Percentiles rank a stretch among this genome's conserved stretches.
Conservation (phyloP, 1,140 invertebrate species). For the Heterodera carotae region DNA sequence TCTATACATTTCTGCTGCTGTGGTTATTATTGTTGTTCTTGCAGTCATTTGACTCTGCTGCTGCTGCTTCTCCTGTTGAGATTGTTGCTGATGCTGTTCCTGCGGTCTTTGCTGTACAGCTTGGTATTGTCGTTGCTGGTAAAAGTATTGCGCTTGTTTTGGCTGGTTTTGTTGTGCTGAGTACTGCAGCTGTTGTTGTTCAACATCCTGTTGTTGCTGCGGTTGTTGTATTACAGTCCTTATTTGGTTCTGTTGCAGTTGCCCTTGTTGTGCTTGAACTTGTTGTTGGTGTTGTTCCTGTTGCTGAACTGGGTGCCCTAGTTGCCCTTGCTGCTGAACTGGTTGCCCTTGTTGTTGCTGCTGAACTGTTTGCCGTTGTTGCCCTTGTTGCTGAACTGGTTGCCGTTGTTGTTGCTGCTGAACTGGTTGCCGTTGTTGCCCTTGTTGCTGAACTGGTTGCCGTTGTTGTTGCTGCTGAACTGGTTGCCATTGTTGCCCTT, state of each 20-base stretch:
- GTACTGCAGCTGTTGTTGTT: no score
- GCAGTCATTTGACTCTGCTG: background rate
- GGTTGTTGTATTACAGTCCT: no score
- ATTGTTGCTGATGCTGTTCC: background rate
- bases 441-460: background rate
- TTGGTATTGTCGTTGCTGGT: background rate
- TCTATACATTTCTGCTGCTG: background rate
- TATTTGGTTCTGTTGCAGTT: conserved; percentile 5
- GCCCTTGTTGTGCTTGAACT: no score
- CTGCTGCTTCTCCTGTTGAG: background rate
- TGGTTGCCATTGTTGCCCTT: background rate
- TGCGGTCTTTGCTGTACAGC: background rate
- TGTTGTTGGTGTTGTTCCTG: no score
- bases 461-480: conserved; percentile 24
- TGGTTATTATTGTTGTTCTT: background rate
- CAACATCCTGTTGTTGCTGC: no score
- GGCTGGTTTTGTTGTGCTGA: no score
- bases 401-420: conserved; percentile 4
- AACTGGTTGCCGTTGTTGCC: background rate
- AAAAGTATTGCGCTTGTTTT: no score
- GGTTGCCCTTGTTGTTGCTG: conserved; percentile 16
- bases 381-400: background rate
- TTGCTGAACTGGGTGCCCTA: background rate
- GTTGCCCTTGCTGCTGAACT: no score
- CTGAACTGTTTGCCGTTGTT: conserved; percentile 8